Evolutionary conservation across 2,888 invertebrate genomes (phyloP), one percentile per base, ranked within the genome.

Genomic region (Conomelus anceps): DNA sequence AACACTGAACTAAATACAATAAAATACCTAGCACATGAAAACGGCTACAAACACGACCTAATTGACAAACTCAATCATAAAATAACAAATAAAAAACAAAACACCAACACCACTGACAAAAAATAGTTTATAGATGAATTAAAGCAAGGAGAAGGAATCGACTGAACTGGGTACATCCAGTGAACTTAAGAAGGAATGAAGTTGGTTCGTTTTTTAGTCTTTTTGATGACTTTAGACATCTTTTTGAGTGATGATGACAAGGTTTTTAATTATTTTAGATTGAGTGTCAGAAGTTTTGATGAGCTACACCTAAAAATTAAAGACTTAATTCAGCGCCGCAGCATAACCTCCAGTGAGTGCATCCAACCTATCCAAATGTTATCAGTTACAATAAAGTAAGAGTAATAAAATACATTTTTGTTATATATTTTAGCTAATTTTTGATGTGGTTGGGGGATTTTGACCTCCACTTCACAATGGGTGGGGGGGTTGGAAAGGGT

Each of bases 181-280:
- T 89, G 22, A 89, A 88, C 86, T 85, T 84, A 34, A 63, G 85
- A 88, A 41, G 89, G 41, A 85, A 88, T 29, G 41, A 84, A 85
- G 29, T 85, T 85, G 85, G 88, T 23, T 20, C 41, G 23, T 88
- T 88, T 41, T 88, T 87, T 29, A 88, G 26, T 29, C 22, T 88
- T 24, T 89, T 87, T 84, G 24, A 20, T 23, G 87, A 89, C 11
- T 23, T 85, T 23, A 85, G 84, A 85, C n/a, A n/a, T n/a, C n/a
- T n/a, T n/a, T n/a, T n/a, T n/a, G n/a, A 84, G 24, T 84, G 85
- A n/a, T n/a, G n/a, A n/a, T n/a, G n/a, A 88, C 1, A 63, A 24
- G 84, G 34, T 89, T 86, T 89, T 87, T 23, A 89, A 89, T 23
- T 89, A 89, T 24, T 63, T 87, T 23, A 23, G 89, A 22, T 87